Conservation (phyloP, 2,797 vertebrate species). For the Peromyscus eremicus region DNA sequence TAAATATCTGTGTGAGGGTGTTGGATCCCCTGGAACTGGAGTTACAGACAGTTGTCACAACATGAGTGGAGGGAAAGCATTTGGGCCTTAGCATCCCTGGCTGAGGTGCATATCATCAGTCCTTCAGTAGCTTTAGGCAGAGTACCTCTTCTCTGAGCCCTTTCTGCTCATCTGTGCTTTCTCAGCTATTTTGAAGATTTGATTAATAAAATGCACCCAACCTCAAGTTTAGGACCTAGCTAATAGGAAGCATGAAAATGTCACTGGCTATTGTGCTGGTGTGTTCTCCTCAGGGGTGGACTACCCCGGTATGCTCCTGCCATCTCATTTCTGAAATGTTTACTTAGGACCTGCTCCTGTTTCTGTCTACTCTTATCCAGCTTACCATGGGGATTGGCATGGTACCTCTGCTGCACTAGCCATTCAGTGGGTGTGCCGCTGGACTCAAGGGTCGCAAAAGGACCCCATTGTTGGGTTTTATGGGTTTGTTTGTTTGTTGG, state of each 20-base stretch:
- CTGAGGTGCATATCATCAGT: constrained; percentile 5
- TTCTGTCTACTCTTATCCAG: not conserved
- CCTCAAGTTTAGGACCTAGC: not conserved
- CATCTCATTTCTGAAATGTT: not conserved
- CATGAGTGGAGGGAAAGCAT: not conserved
- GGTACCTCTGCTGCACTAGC: not conserved
- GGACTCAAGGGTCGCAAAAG: not conserved
- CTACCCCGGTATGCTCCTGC: not conserved
- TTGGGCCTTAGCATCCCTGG: not conserved
- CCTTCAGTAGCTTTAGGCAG: constrained; percentile 8
- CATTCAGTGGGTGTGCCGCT: not conserved
- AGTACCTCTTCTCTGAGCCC: not conserved
- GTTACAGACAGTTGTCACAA: not conserved
- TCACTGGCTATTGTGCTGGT: not conserved
- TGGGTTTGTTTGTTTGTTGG: no score
- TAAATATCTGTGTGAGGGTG: not conserved
- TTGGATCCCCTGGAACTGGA: not conserved
- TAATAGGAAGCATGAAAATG: not conserved
- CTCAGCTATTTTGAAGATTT: constrained; percentile 35
- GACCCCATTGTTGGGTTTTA: not conserved
- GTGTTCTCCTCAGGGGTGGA: not conserved
- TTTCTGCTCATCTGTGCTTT: constrained; percentile 37
- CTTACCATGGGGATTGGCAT: not conserved
- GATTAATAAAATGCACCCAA: not conserved
- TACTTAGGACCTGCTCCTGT: not conserved